A percentile compares a stretch with the other conserved stretches of the same genome.
phyloP scores from a whole-genome alignment of 2,888 invertebrate genomes.

The Aphrophora alni region DNA sequence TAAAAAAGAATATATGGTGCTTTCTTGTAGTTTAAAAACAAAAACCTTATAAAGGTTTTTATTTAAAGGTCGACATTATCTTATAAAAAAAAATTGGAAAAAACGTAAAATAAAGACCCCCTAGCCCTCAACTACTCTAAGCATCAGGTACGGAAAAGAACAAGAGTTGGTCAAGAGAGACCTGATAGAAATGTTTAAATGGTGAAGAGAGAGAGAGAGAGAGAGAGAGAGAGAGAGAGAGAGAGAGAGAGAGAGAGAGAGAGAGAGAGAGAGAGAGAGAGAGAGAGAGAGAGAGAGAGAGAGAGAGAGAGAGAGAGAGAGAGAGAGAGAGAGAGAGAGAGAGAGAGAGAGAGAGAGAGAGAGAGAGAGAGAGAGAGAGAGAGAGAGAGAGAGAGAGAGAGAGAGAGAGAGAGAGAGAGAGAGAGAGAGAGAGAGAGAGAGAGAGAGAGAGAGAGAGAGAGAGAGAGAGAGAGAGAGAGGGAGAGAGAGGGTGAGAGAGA shows the following conservation, averaged over 20 bases:
- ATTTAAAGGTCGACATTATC: no score
- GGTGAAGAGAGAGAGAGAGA: neutral
- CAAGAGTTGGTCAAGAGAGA: no score
- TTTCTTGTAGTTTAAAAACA: no score
- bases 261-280: neutral
- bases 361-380: neutral
- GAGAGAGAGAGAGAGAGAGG: neutral
- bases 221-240: neutral
- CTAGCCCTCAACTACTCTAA: no score
- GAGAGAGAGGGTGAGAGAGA: no score
- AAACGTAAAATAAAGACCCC: no score
- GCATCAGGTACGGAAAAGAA: no score
- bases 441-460: neutral
- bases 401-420: neutral
- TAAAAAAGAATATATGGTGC: no score
- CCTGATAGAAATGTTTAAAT: no score
- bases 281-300: neutral
- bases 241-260: neutral
- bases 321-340: neutral
- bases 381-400: neutral
- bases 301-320: neutral
- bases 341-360: neutral
- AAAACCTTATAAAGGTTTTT: no score
- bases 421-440: neutral
- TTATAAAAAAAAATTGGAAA: no score